A percentile compares a stretch with the other conserved stretches of the same genome.
These are phyloP conservation scores for Dinocampus coccinellae DNA, from an alignment of 2,888 invertebrate species.

Conservation along the genomic window DNA sequence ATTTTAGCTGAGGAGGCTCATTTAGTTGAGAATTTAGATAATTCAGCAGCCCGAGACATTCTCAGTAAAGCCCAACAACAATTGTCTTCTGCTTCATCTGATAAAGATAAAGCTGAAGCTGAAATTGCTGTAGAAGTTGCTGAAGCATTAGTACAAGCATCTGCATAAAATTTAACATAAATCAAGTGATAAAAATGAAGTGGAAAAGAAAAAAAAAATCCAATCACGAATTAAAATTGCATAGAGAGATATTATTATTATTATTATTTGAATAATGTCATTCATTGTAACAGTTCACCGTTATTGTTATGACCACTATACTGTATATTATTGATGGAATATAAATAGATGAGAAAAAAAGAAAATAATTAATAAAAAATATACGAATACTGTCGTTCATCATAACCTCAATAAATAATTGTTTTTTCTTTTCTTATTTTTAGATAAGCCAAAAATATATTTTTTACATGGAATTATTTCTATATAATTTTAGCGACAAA, in stretches of 20 bases:
- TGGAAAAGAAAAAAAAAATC: not conserved
- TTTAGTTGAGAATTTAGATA: constrained; percentile 85
- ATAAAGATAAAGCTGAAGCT: constrained; percentile 90
- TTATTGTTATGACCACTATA: constrained; percentile 38
- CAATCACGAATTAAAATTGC: not conserved
- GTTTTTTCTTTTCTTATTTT: not conserved
- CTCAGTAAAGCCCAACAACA: constrained; percentile 88
- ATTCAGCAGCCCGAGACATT: constrained; percentile 84
- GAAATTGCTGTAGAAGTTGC: constrained; percentile 94
- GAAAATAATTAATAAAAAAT: no score
- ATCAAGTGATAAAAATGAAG: constrained; percentile 13
- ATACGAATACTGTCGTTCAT: no score
- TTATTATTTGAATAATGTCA: constrained; percentile 22
- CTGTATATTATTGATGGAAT: constrained; percentile 40
- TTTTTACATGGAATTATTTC: no score
- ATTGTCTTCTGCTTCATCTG: constrained; percentile 83
- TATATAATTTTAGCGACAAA: no score
- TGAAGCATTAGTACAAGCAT: constrained; percentile 92
- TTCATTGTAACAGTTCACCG: constrained; percentile 38
- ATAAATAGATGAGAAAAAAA: constrained; percentile 22
- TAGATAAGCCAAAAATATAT: not conserved
- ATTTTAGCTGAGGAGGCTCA: constrained; percentile 97
- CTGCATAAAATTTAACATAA: constrained; percentile 69
- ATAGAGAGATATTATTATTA: constrained; percentile 35
- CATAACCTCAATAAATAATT: not conserved